A percentile compares a stretch with the other conserved stretches of the same genome.
phyloP scores from a whole-genome alignment of 2,797 vertebrate genomes.

The Parauchenoglanis punctatus region DNA sequence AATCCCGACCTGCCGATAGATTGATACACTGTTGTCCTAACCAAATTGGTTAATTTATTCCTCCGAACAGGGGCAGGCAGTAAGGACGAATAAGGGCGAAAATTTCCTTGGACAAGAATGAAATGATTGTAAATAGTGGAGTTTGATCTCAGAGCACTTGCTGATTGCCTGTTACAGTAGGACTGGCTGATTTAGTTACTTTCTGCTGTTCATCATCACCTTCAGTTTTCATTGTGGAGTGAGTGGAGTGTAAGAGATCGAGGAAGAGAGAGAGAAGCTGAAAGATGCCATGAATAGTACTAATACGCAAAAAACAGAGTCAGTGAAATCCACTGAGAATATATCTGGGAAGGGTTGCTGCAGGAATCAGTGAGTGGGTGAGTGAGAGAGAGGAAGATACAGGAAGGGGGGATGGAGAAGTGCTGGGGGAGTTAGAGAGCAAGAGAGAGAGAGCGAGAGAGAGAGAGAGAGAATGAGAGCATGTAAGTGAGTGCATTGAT shows the following conservation, averaged over 20 bases:
- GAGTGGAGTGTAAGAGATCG: neutral
- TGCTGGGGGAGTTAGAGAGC: slow-evolving; percentile 41
- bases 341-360: slow-evolving; percentile 30
- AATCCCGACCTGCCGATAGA: neutral
- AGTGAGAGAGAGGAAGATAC: slow-evolving; percentile 19
- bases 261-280: slow-evolving; percentile 21
- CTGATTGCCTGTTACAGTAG: neutral
- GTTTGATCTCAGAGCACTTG: neutral
- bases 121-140: slow-evolving; percentile 2
- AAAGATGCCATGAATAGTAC: slow-evolving; percentile 29
- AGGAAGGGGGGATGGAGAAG: slow-evolving; percentile 26
- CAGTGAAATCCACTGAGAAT: slow-evolving; percentile 29
- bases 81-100: neutral
- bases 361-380: slow-evolving; percentile 43
- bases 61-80: neutral
- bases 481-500: slow-evolving; percentile 68
- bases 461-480: slow-evolving; percentile 55
- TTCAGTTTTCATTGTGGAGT: neutral
- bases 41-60: neutral
- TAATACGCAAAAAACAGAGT: slow-evolving; percentile 37
- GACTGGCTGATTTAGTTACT: neutral
- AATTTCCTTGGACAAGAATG: neutral
- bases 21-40: neutral
- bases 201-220: slow-evolving; percentile 22
- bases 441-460: slow-evolving; percentile 45